Evolutionary conservation across 2,113 vertebrate species (phyloP), one percentile per base, ranked within the genome.

Genomic region (Lota lota): DNA sequence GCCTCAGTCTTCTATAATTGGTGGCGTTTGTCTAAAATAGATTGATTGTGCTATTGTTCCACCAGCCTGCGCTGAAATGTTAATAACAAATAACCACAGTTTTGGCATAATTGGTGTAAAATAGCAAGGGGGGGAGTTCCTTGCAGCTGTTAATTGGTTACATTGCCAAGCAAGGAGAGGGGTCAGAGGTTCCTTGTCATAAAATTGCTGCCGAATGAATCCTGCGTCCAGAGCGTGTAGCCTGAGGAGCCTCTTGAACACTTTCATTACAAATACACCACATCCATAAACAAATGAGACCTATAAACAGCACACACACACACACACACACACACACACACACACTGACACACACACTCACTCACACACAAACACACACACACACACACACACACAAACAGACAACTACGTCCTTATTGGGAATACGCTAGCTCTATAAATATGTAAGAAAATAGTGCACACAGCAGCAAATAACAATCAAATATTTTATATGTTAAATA

Each of bases 1-100:
- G 69, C 78, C 81, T 83, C 76, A 79, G 62, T 70, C 72, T 89
- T 83, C 69, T 67, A 75, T 85, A 77, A 87, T 84, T 69, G 76
- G 61, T 77, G 71, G 61, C 3, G 5, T 81, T 80, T 78, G 22
- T 65, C 64, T 64, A 70, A 72, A 79, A 75, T 56, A 81, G 66
- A 58, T 65, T 68, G 59, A 64, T 28, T 66, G 64, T 54, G 40
- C 72, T 71, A 53, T 71, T 68, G 72, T 64, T 33, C 70, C 72
- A 73, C 65, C 77, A 66, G 72, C 79, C 70, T 83, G 12, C 17
- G 21, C 22, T 28, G 16, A 61, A 61, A 22, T 22, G 73, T 56
- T 53, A 74, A 77, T 77, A 78, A 54, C 69, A 16, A 63, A 63
- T 66, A 64, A 17, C 64, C 60, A 50, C 53, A 22, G 63, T 53